Conservation (phyloP, 2,888 invertebrate species). For the Erpobdella octoculata region DNA sequence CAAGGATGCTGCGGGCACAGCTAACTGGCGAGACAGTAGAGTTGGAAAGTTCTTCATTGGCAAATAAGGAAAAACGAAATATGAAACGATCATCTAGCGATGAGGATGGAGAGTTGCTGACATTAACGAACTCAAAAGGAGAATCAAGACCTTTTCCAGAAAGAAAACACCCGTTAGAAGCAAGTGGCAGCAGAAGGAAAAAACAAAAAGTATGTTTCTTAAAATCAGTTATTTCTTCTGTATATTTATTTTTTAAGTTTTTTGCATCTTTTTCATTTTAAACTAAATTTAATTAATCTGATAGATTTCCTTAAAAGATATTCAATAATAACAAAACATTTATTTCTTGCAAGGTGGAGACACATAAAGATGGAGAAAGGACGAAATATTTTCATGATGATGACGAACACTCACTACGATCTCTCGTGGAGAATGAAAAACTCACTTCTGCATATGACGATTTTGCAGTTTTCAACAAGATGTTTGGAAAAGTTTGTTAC, state of each 20-base stretch:
- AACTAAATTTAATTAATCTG: no score
- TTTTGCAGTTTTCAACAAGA: constrained; percentile 69
- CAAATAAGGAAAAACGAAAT: background rate
- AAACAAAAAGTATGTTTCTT: constrained; percentile 19
- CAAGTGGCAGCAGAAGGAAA: constrained; percentile 3
- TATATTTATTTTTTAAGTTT: no score
- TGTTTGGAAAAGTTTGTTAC: constrained; percentile 59
- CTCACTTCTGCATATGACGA: constrained; percentile 71
- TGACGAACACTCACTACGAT: constrained; percentile 73
- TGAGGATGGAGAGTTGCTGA: constrained; percentile 39
- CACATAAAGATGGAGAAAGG: constrained; percentile 58
- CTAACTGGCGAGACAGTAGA: constrained; percentile 70
- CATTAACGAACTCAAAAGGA: constrained; percentile 4
- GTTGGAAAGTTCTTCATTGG: background rate
- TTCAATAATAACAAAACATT: no score
- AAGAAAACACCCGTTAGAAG: background rate
- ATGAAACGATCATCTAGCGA: constrained; percentile 38
- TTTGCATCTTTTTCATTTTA: no score
- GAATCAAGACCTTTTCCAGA: constrained; percentile 5
- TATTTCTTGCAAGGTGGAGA: constrained; percentile 62
- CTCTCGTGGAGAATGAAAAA: constrained; percentile 66
- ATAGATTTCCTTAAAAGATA: no score
- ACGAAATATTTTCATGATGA: constrained; percentile 80
- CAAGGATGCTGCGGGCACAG: constrained; percentile 86
- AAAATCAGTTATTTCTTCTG: background rate